A percentile compares a stretch with the other conserved stretches of the same genome.
Conservation (phyloP, 2,797 vertebrate species). For the Salarias fasciatus region DNA sequence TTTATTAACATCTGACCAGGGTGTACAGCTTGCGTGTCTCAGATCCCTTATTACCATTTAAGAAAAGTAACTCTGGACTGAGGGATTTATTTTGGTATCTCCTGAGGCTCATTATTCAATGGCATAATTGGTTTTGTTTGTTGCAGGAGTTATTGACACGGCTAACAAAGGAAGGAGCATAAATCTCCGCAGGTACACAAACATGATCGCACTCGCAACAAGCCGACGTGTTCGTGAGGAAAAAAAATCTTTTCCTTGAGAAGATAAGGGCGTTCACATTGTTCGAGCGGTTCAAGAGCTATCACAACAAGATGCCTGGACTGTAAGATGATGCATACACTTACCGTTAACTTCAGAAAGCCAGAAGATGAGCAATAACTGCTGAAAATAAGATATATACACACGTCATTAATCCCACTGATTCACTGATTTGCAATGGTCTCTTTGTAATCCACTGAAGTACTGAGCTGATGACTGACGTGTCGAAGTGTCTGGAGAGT, state of each 20-base stretch:
- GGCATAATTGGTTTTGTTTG: slow-evolving; percentile 33
- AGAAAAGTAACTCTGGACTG: slow-evolving; percentile 9
- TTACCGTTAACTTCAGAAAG: not conserved
- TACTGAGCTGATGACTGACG: too few relatives aligned
- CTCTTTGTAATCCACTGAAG: slow-evolving; percentile 2
- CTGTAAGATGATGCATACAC: not conserved
- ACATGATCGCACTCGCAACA: not conserved
- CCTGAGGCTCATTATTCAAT: slow-evolving; percentile 15
- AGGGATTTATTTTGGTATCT: slow-evolving; percentile 8
- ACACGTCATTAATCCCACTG: slow-evolving; percentile 10
- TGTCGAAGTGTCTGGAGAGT: not conserved
- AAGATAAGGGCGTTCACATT: not conserved
- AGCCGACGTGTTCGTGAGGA: slow-evolving; percentile 9
- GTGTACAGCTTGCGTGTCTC: slow-evolving; percentile 2
- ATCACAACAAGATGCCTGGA: not conserved
- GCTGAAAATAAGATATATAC: slow-evolving; percentile 1
- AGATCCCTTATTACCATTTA: slow-evolving; percentile 34
- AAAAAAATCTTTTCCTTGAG: not conserved
- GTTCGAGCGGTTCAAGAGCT: too few relatives aligned
- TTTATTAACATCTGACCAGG: slow-evolving; percentile 34
- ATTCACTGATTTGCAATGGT: slow-evolving; percentile 13
- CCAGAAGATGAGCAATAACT: slow-evolving; percentile 6
- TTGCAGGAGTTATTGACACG: slow-evolving; percentile 13
- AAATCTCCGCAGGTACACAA: slow-evolving; percentile 12
- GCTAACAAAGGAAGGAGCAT: slow-evolving; percentile 19